These are phyloP conservation scores for Myiagra hebetior DNA, from an alignment of 2,113 vertebrate genomes.

Conservation along the genomic window DNA sequence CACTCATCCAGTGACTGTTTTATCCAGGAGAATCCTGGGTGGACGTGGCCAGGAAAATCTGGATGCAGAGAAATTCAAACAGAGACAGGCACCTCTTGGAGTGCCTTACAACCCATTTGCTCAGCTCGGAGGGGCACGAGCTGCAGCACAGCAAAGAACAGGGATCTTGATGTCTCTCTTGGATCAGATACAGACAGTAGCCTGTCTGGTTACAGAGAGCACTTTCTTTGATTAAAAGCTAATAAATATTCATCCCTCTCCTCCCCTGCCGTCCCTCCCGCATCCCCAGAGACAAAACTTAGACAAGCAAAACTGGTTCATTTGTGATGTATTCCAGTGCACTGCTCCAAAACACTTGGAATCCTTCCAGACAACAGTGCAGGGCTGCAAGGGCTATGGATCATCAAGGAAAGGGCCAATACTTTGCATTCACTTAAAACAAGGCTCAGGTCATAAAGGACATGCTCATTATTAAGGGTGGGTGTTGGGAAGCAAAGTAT, in stretches of 20 bases:
- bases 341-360: conserved; percentile 43
- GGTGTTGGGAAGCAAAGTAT: conserved; percentile 16
- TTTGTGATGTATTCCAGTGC: conserved; percentile 9
- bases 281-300: conserved; percentile 18
- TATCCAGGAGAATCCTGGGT: neutral
- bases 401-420: neutral
- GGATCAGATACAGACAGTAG: conserved; percentile 52
- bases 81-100: neutral
- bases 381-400: neutral
- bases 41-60: neutral
- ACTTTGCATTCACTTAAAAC: conserved; percentile 28
- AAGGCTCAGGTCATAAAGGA: conserved; percentile 20
- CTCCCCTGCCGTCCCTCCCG: conserved; percentile 32
- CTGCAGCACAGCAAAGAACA: neutral
- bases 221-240: conserved; percentile 64
- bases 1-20: rapidly evolving
- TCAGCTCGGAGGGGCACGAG: neutral
- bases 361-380: neutral
- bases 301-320: conserved; percentile 33
- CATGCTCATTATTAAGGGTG: conserved; percentile 39
- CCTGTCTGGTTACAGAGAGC: conserved; percentile 38
- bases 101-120: neutral
- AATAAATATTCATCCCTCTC: conserved; percentile 60
- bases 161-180: conserved; percentile 40
- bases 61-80: neutral